Evolutionary conservation across 2,797 vertebrate species (phyloP), one percentile per base, ranked within the genome.

Genomic region (Gymnodraco acuticeps): DNA sequence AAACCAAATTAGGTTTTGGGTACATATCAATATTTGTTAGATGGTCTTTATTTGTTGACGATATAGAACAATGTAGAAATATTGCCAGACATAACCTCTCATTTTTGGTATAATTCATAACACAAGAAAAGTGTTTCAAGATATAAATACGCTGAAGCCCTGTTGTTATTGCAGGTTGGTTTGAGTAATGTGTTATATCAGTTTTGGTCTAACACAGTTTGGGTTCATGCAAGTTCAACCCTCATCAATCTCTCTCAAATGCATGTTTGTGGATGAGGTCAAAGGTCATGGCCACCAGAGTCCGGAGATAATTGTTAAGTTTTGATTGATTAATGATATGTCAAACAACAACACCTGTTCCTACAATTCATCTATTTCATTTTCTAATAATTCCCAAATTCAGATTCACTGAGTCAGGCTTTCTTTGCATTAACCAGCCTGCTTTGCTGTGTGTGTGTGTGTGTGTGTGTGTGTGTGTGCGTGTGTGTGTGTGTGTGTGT

Each of bases 271-370:
- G 47, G 65, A 60, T 56, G 69, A 81, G 91, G 84, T 87, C 81
- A 87, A 70, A 91, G 87, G 85, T 85, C 81, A 53, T 27, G 81
- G 82, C 86, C 87, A 46, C 41, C 59, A 68, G 63, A 75, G 81
- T 73, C 60, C 27, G 54, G 73, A 77, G 82, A 79, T 86, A 77
- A 89, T 91, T 89, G 91, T 91, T 92, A 65, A 75, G 47, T 83
- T 87, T 46, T 78, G 86, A 88, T 78, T 93, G 92, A 94, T 94
- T 87, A 87, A 94, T 91, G 86, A 75, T 0, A 58, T 88, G 93
- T 89, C 92, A 88, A 10, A 6, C 78, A 20, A 38, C 74, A 2
- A 73, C 92, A 93, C 90, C 91, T 93, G 91, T 94, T 92, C 86
- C 77, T 56, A 58, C 61, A 54, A 70, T 74, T 83, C 52, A 82